Evolutionary conservation across 2,888 invertebrate species (phyloP).

Genomic region (Argyresthia albistria): DNA sequence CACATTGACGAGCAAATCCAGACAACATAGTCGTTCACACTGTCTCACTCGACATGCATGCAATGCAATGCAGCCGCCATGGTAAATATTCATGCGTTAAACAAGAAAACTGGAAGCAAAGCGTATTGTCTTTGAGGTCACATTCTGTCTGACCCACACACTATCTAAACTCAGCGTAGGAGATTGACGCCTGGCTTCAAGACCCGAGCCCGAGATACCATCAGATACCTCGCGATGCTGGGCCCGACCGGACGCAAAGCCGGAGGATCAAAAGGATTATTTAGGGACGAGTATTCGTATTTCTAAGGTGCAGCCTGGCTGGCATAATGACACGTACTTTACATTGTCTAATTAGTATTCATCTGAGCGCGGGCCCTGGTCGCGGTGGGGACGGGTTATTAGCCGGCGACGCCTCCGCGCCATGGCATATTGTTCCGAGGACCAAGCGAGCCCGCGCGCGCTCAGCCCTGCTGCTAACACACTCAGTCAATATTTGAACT

Average conservation of each 20-base stretch:
- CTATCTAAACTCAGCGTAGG: not conserved
- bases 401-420: slow-evolving; percentile 71
- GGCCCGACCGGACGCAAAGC: too few species aligned
- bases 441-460: slow-evolving; percentile 48
- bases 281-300: slow-evolving; percentile 1
- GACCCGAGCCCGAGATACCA: not conserved
- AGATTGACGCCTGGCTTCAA: not conserved
- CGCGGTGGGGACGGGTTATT: slow-evolving; percentile 73
- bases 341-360: slow-evolving; percentile 68
- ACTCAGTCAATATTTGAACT: slow-evolving; percentile 58
- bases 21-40: not conserved
- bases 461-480: slow-evolving; percentile 54
- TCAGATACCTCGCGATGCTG: too few species aligned
- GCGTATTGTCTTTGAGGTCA: not conserved
- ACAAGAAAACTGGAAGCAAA: not conserved
- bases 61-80: too few species aligned
- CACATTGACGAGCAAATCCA: not conserved
- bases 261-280: not conserved
- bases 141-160: slow-evolving; percentile 1
- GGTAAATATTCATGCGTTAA: not conserved
- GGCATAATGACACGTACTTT: slow-evolving; percentile 34
- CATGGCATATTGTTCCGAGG: slow-evolving; percentile 68
- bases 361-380: slow-evolving; percentile 66
- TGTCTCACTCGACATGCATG: not conserved
- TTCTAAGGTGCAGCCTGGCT: not conserved